phyloP scores from a whole-genome alignment of 1,140 invertebrate species.

The Cepaea nemoralis region DNA sequence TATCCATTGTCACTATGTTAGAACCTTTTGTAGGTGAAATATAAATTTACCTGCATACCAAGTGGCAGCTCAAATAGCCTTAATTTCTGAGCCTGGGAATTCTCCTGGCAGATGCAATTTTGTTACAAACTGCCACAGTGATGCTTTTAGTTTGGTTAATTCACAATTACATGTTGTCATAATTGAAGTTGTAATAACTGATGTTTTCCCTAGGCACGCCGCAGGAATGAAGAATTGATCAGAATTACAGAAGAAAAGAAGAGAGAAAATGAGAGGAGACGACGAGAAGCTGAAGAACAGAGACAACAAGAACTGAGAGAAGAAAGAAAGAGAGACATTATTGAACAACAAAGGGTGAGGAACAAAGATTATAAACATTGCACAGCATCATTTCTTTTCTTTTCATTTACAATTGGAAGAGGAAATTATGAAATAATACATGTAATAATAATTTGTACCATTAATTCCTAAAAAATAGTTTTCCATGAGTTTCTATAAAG shows the following conservation, averaged over 20 bases:
- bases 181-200: neutral
- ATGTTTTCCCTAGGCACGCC: constrained; percentile 51
- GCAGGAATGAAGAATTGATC: constrained; percentile 66
- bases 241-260: constrained; percentile 63
- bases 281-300: constrained; percentile 54
- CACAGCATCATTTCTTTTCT: neutral
- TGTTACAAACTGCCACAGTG: neutral
- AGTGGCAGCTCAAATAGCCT: too few species aligned
- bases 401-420: neutral
- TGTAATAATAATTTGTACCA: too few species aligned
- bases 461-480: too few species aligned
- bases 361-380: neutral
- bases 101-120: too few species aligned
- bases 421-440: too few species aligned
- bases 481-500: too few species aligned
- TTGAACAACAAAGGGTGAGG: constrained; percentile 38
- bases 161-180: neutral
- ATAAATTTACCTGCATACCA: too few species aligned
- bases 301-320: constrained; percentile 43
- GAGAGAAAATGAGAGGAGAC: constrained; percentile 57
- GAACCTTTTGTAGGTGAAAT: too few species aligned
- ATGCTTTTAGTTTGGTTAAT: neutral
- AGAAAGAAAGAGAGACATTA: constrained; percentile 50
- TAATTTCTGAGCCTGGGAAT: too few species aligned
- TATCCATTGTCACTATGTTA: too few species aligned